Evolutionary conservation across 2,113 vertebrate genomes (phyloP), one percentile per base, ranked within the genome.

Genomic region (Psophia crepitans): DNA sequence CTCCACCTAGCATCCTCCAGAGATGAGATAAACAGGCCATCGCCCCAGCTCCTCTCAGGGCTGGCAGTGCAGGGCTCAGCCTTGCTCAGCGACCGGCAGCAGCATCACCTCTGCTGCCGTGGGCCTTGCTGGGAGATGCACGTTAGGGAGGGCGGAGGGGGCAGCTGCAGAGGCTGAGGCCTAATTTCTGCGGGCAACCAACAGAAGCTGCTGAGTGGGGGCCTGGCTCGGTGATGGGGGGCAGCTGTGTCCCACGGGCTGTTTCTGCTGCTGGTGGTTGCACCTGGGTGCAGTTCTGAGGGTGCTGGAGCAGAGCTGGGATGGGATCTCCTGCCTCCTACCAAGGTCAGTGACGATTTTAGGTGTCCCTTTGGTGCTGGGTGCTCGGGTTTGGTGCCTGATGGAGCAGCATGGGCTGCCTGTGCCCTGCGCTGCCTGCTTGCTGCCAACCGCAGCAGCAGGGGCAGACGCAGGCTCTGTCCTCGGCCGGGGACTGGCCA

Each of bases 371-470:
- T 14, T 7, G 0, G 15, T 0, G 20, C 9, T 2, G 0, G 24
- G 6, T 60, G 44, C 12, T 64, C 1, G 0, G 2, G 39, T 75
- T 57, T 13, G 54, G 83, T 15, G 70, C 28, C 28, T 12, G 63
- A 19, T 4, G 12, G 75, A 32, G 69, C 33, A 7, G 46, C 0
- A 1, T 12, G 43, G 69, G 43, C 27, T 23, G 46, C 0, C 1
- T 5, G 13, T 10, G 8, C 56, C 46, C 49, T 6, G 64, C 84
- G 74, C 37, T 3, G 2, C 28, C 39, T 4, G 6, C 27, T 69
- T 0, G 1, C 32, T 37, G 49, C 39, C 20, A 6, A 0, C 0
- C 1, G 20, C 30, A 53, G 49, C 65, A 13, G 2, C 2, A 1
- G 75, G 80, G 60, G 5, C 4, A 3, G 13, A 8, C 1, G 1